A percentile compares a stretch with the other conserved stretches of the same genome.
Conservation (phyloP, 2,113 vertebrate genomes). For the Cyanoliseus patagonus region DNA sequence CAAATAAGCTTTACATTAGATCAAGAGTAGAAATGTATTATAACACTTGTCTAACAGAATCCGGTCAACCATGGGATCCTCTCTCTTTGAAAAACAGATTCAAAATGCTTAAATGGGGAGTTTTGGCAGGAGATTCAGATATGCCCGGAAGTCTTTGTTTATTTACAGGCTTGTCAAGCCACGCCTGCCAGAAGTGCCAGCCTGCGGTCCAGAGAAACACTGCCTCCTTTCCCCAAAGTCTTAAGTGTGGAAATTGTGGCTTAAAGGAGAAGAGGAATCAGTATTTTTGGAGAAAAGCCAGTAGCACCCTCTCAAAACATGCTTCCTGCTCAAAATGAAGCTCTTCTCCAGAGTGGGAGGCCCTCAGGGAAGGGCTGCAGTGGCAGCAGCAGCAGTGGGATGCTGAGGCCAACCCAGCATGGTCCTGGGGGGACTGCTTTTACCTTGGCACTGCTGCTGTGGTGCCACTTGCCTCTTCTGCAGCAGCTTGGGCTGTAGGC, state of each 20-base stretch:
- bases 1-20: not conserved
- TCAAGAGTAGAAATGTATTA: not conserved
- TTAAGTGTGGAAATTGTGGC: not conserved
- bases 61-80: not conserved
- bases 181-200: not conserved
- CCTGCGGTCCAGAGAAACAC: not conserved
- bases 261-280: not conserved
- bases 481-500: fast-evolving
- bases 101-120: not conserved
- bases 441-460: too few species aligned
- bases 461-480: not conserved
- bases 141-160: not conserved
- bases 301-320: not conserved
- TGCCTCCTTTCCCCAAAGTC: not conserved
- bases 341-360: fast-evolving
- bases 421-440: fast-evolving
- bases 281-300: not conserved
- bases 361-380: not conserved
- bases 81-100: not conserved
- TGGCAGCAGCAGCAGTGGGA: not conserved
- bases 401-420: fast-evolving
- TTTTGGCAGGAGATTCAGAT: not conserved
- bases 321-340: not conserved
- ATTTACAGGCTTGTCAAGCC: not conserved
- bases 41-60: not conserved